Conservation (phyloP, 2,113 vertebrate species). For the Perca flavescens region DNA sequence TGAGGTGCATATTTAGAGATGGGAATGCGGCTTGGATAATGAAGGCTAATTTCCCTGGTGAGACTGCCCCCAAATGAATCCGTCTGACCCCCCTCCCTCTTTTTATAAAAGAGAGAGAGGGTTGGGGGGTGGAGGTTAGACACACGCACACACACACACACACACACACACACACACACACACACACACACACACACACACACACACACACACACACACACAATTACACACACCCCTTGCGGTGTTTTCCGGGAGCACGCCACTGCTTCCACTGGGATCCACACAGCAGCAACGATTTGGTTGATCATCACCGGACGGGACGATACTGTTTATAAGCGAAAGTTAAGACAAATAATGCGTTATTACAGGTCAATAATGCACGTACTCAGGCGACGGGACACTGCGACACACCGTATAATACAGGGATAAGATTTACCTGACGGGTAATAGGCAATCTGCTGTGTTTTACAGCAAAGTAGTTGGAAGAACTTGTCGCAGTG, state of each 20-base stretch:
- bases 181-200: slow-evolving; percentile 56
- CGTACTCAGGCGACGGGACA: slow-evolving; percentile 14
- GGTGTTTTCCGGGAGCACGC: slow-evolving; percentile 80
- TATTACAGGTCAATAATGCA: slow-evolving; percentile 1
- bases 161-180: slow-evolving; percentile 57
- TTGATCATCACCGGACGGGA: slow-evolving; percentile 74
- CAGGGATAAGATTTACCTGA: slow-evolving; percentile 15
- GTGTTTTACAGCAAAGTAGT: slow-evolving; percentile 67
- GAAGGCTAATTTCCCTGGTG: slow-evolving; percentile 59
- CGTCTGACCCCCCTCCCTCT: slow-evolving; percentile 4
- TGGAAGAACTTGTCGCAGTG: slow-evolving; percentile 83
- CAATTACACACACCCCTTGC: slow-evolving; percentile 62
- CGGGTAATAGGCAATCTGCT: slow-evolving; percentile 10
- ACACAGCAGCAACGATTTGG: slow-evolving; percentile 69
- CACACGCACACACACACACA: slow-evolving; percentile 47
- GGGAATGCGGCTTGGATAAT: slow-evolving; percentile 28
- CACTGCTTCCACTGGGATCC: slow-evolving; percentile 71
- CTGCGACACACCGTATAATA: slow-evolving; percentile 11
- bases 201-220: slow-evolving; percentile 58
- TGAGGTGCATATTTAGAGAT: slow-evolving; percentile 46
- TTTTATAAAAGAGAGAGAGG: neutral
- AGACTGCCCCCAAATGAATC: slow-evolving; percentile 40
- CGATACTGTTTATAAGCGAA: slow-evolving; percentile 54
- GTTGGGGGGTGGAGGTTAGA: slow-evolving; percentile 22
- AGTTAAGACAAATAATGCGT: slow-evolving; percentile 41